Conservation (phyloP, 2,888 invertebrate genomes). For the Acronicta psi region DNA sequence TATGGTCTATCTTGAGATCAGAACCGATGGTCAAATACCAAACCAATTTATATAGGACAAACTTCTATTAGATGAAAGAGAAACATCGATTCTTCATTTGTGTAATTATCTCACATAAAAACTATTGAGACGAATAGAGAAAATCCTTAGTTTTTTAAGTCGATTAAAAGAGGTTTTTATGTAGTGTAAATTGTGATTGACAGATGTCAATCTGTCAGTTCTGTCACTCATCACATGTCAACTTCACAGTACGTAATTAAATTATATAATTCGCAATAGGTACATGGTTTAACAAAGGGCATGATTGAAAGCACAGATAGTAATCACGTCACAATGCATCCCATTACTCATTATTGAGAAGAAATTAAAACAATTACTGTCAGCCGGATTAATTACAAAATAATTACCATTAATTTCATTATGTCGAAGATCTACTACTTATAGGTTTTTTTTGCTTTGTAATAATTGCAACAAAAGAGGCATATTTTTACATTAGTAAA, state of each 20-base stretch:
- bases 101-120: no score
- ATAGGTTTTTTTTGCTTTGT: not conserved
- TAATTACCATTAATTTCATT: constrained; percentile 34
- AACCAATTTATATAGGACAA: no score
- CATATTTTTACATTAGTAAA: no score
- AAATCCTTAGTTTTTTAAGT: no score
- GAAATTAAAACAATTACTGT: constrained; percentile 48
- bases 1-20: no score
- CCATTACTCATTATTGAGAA: constrained; percentile 19
- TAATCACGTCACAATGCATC: constrained; percentile 23
- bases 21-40: no score
- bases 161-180: not conserved
- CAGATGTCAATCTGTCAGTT: constrained; percentile 18
- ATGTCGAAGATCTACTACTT: not conserved
- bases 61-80: no score
- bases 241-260: not conserved
- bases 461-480: no score
- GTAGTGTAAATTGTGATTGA: constrained; percentile 12
- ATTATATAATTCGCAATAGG: constrained; percentile 13
- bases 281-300: constrained; percentile 15
- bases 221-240: constrained; percentile 4
- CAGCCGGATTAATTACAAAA: constrained; percentile 36
- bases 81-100: no score
- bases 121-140: no score
- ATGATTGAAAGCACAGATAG: constrained; percentile 19